Conservation (phyloP, 2,113 vertebrate species). For the Dicrurus megarhynchus region DNA sequence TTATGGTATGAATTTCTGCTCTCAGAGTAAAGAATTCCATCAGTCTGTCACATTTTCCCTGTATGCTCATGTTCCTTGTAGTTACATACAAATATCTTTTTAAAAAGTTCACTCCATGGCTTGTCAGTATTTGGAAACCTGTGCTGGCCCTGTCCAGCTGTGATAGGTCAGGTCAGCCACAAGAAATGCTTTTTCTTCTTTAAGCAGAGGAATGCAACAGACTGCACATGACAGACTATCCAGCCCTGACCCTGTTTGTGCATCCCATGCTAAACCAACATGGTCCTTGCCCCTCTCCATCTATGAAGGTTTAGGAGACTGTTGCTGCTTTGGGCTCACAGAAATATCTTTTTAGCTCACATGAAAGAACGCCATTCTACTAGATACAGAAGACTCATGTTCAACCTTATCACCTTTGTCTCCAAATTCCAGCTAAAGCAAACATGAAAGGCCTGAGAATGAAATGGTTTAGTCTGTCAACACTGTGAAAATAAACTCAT, state of each 20-base stretch:
- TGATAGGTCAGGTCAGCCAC: neutral
- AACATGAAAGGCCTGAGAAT: neutral
- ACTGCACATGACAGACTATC: neutral
- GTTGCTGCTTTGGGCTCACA: neutral
- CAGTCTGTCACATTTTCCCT: neutral
- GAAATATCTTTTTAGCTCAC: neutral
- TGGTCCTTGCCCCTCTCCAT: neutral
- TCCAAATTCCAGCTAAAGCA: neutral
- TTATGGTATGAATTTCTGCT: neutral
- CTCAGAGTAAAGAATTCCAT: neutral
- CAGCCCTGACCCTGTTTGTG: neutral
- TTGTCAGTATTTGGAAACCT: neutral
- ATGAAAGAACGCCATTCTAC: neutral
- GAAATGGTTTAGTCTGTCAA: neutral
- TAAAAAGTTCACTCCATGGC: neutral
- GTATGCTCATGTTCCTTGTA: neutral
- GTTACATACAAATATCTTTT: neutral
- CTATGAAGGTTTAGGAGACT: neutral
- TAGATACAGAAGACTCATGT: neutral
- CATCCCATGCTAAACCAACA: neutral
- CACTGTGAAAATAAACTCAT: neutral
- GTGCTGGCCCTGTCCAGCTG: neutral
- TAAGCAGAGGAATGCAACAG: neutral
- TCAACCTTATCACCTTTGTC: neutral
- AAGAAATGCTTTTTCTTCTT: neutral